Evolutionary conservation across 1,140 invertebrate species (phyloP).

Genomic region (Euwallacea fornicatus): DNA sequence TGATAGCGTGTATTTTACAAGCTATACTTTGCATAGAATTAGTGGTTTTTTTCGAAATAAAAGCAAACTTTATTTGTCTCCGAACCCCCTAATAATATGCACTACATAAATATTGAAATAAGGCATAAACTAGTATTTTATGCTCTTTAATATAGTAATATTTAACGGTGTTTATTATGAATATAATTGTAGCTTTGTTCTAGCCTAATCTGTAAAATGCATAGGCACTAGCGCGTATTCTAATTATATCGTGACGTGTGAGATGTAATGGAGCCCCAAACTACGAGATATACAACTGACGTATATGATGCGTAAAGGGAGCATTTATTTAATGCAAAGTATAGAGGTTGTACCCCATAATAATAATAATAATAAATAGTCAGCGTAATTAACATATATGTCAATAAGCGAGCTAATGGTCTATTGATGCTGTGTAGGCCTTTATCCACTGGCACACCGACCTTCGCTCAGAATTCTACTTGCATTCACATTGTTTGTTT

Average conservation of each 20-base stretch:
- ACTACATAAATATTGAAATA: slow-evolving; percentile 40
- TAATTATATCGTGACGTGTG: slow-evolving; percentile 23
- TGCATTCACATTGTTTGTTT: no score
- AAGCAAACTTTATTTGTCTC: slow-evolving; percentile 33
- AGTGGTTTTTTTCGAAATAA: slow-evolving; percentile 74
- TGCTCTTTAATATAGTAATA: slow-evolving; percentile 35
- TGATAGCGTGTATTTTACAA: slow-evolving; percentile 59
- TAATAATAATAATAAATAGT: slow-evolving; percentile 18
- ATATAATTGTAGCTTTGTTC: slow-evolving; percentile 43
- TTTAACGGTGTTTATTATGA: slow-evolving; percentile 44
- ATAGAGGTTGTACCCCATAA: slow-evolving; percentile 73
- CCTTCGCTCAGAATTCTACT: no score
- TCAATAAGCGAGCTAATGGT: slow-evolving; percentile 47
- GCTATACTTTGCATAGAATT: slow-evolving; percentile 89
- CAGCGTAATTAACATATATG: slow-evolving; percentile 54
- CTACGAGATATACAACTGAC: slow-evolving; percentile 41
- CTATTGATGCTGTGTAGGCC: not conserved
- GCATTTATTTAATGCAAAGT: slow-evolving; percentile 89
- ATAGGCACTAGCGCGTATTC: slow-evolving; percentile 40
- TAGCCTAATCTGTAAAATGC: slow-evolving; percentile 38
- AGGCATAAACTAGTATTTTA: slow-evolving; percentile 29
- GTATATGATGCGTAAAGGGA: slow-evolving; percentile 47
- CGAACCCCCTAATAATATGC: slow-evolving; percentile 35
- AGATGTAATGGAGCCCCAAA: slow-evolving; percentile 39
- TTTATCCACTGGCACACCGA: no score